Evolutionary conservation across 2,797 vertebrate species (phyloP).

Genomic region (Sylvia borin): DNA sequence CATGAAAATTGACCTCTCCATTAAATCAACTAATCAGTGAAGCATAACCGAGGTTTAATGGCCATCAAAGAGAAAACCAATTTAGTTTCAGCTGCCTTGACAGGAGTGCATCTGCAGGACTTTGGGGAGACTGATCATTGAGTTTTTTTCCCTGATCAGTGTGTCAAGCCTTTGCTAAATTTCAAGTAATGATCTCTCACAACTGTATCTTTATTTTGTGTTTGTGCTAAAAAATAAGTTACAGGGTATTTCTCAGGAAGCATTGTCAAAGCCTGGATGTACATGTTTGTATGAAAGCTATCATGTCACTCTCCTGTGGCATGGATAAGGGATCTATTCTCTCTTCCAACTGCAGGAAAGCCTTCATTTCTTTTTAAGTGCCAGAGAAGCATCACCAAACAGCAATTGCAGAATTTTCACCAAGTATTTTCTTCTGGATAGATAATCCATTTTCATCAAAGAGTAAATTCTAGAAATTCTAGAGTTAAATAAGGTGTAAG

Average conservation of each 20-base stretch:
- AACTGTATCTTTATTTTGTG: neutral
- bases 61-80: slow-evolving; percentile 58
- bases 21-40: slow-evolving; percentile 62
- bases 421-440: neutral
- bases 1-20: slow-evolving; percentile 72
- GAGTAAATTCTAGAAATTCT: neutral
- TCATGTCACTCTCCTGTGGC: neutral
- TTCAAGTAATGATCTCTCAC: neutral
- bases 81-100: slow-evolving; percentile 60
- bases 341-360: neutral
- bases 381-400: neutral
- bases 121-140: neutral
- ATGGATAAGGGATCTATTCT: neutral
- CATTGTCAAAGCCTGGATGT: neutral
- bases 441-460: neutral
- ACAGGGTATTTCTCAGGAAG: neutral
- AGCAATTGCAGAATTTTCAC: neutral
- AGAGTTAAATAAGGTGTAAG: neutral
- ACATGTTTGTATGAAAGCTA: neutral
- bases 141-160: neutral
- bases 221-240: neutral
- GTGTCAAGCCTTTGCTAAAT: slow-evolving; percentile 39
- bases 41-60: slow-evolving; percentile 66
- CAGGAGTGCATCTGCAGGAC: slow-evolving; percentile 2
- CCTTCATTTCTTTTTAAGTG: neutral